These are phyloP conservation scores for Rhagonycha fulva DNA, from an alignment of 2,888 invertebrate species.

Conservation along the genomic window DNA sequence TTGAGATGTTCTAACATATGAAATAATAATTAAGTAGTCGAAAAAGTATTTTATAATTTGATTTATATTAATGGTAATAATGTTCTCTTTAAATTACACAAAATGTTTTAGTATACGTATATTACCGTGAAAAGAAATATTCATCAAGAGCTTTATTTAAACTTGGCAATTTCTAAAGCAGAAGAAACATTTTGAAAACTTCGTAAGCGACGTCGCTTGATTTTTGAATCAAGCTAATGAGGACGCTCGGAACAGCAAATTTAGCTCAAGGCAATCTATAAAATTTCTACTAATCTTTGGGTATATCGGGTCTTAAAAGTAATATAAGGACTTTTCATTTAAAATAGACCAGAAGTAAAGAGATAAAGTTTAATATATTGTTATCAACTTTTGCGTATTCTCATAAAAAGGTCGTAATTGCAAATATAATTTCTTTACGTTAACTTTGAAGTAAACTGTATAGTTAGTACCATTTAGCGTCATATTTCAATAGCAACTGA, in stretches of 20 bases:
- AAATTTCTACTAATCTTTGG: conserved; percentile 49
- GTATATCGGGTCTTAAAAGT: conserved; percentile 48
- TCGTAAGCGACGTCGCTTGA: conserved; percentile 26
- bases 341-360: conserved; percentile 30
- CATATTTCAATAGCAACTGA: conserved; percentile 27
- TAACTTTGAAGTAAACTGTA: conserved; percentile 22
- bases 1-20: not conserved
- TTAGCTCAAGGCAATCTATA: conserved; percentile 44
- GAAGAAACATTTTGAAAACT: conserved; percentile 25
- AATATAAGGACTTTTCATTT: conserved; percentile 43
- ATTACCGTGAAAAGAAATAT: conserved; percentile 5
- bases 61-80: not conserved
- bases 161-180: conserved; percentile 21
- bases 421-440: conserved; percentile 25
- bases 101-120: conserved; percentile 3
- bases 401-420: conserved; percentile 26
- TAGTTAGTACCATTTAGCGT: conserved; percentile 26
- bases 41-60: not conserved
- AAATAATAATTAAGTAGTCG: not conserved
- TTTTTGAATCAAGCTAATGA: conserved; percentile 46
- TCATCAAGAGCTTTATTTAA: conserved; percentile 19
- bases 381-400: conserved; percentile 27
- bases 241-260: conserved; percentile 34
- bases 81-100: not conserved
- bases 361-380: conserved; percentile 29